Evolutionary conservation across 2,888 invertebrate species (phyloP).

Genomic region (Terebella lapidaria): DNA sequence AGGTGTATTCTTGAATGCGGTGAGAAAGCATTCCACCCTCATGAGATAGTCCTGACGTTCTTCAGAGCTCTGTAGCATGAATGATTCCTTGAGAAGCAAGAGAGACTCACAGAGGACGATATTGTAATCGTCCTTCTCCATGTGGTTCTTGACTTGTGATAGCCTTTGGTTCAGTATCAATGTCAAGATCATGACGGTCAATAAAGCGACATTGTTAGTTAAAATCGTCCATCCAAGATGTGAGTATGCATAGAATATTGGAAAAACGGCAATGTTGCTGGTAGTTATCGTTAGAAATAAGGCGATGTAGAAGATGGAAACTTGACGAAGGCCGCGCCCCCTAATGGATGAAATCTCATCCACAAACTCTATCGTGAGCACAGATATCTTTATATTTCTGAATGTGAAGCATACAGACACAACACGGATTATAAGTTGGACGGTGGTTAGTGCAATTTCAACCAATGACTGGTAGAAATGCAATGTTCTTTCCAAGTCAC

Average conservation of each 20-base stretch:
- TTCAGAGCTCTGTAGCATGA: background rate
- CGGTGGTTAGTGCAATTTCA: slow-evolving; percentile 6
- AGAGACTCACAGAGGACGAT: slow-evolving; percentile 9
- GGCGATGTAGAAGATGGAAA: background rate
- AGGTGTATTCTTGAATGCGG: background rate
- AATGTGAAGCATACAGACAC: background rate
- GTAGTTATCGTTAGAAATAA: background rate
- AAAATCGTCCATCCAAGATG: slow-evolving; percentile 16
- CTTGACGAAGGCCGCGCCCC: background rate
- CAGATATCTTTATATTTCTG: background rate
- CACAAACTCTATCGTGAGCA: background rate
- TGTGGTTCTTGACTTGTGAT: background rate
- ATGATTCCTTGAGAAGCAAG: slow-evolving; percentile 9
- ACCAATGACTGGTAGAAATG: slow-evolving; percentile 9
- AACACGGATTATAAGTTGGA: background rate
- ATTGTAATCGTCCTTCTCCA: slow-evolving; percentile 11
- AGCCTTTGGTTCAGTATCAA: background rate
- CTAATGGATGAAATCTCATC: background rate
- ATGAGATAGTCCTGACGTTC: background rate
- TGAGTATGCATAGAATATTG: background rate
- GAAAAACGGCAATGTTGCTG: background rate
- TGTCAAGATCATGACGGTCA: background rate
- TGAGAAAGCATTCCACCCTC: background rate
- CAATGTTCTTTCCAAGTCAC: slow-evolving; percentile 1
- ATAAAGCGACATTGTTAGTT: slow-evolving; percentile 11